These are phyloP conservation scores for Agraylea sexmaculata DNA, from an alignment of 1,140 invertebrate genomes.

Conservation along the genomic window DNA sequence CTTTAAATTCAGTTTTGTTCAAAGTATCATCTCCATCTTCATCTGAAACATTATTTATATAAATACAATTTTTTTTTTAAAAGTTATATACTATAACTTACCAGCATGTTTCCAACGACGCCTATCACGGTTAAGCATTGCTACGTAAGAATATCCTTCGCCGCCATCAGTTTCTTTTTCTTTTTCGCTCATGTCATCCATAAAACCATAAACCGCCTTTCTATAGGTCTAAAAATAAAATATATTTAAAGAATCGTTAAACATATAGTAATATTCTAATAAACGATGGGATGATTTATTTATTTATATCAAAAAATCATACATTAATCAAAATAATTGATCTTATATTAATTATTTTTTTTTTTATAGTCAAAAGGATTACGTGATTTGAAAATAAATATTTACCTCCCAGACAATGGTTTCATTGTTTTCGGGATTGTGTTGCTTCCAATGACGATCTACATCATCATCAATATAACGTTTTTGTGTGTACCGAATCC, in stretches of 20 bases:
- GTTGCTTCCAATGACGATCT: constrained; percentile 82
- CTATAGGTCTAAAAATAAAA: constrained; percentile 48
- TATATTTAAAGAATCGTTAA: background rate
- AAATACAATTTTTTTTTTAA: constrained; percentile 5
- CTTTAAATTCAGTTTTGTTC: constrained; percentile 77
- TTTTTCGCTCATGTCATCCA: constrained; percentile 57
- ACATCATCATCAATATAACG: constrained; percentile 88
- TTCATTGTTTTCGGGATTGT: constrained; percentile 70
- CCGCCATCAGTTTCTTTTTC: constrained; percentile 52
- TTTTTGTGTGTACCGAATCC: constrained; percentile 90
- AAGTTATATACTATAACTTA: constrained; percentile 34
- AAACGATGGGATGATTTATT: too few relatives aligned
- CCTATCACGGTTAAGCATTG: constrained; percentile 71
- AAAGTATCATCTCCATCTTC: constrained; percentile 60
- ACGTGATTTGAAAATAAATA: too few relatives aligned
- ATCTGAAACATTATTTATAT: constrained; percentile 28
- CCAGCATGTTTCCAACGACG: constrained; percentile 74
- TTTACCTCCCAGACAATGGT: constrained; percentile 68
- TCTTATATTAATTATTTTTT: too few relatives aligned
- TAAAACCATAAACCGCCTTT: constrained; percentile 72
- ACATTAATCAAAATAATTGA: too few relatives aligned
- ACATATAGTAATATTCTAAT: background rate
- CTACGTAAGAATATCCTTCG: constrained; percentile 61
- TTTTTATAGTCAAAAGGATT: too few relatives aligned
- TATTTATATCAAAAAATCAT: too few relatives aligned